Evolutionary conservation across 2,888 invertebrate genomes (phyloP), one percentile per base, ranked within the genome.

Genomic region (Hybos culiciformis): DNA sequence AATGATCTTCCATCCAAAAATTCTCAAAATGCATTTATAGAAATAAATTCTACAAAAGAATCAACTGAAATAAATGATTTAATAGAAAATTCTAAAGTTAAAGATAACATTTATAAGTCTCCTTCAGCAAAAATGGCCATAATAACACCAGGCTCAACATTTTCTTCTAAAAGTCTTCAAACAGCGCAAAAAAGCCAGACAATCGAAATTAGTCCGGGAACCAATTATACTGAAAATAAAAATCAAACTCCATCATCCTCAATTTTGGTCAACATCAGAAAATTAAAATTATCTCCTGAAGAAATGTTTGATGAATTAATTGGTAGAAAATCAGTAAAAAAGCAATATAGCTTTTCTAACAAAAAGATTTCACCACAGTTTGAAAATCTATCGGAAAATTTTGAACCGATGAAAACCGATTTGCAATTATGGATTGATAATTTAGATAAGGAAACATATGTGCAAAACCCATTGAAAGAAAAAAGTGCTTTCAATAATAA

Each of bases 91-190:
- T 20, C 15, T 31, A 33, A 37, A 26, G 36, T 5, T 14, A 15
- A 36, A 24, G 60, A 59, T 11, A 39, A 51, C 37, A 56, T 55
- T 36, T 55, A 63, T 12, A 62, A 57, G 36, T 63, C 63, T 11
- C 63, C 63, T 11, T 54, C 59, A 18, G 60, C 60, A 11, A 59
- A 56, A 45, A 52, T 58, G 41, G 45, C 59, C 2, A 63, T 63
- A 62, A 54, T 63, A 33, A 5, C 4, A 54, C 60, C 5, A 56
- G 49, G 9, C 23, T 53, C 59, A 1, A 63, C 63, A n/a, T n/a
- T n/a, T n/a, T n/a, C n/a, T n/a, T n/a, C n/a, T n/a, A n/a, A n/a
- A n/a, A n/a, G n/a, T n/a, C n/a, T n/a, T n/a, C n/a, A n/a, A n/a
- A n/a, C n/a, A n/a, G n/a, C n/a, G n/a, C n/a, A n/a, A 1, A 55